Evolutionary conservation across 2,888 invertebrate genomes (phyloP).

Genomic region (Lissonota sp.): DNA sequence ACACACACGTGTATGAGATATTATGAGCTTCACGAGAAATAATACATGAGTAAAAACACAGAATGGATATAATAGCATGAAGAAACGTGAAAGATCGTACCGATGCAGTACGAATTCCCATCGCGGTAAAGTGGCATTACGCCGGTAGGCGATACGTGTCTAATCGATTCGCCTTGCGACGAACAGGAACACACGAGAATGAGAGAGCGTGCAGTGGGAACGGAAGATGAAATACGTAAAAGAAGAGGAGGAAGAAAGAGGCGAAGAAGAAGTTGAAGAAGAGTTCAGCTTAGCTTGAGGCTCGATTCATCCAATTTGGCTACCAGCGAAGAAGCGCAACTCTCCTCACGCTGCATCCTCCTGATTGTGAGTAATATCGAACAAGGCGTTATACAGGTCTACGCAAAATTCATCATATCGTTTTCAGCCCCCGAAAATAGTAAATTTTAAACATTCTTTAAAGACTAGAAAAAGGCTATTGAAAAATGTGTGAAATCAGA

Average conservation of each 20-base stretch:
- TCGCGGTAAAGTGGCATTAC: slow-evolving; percentile 57
- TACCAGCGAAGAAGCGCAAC: slow-evolving; percentile 54
- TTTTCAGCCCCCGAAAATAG: too few species aligned
- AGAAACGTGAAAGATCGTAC: slow-evolving; percentile 54
- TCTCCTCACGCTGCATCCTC: slow-evolving; percentile 45
- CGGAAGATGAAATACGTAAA: slow-evolving; percentile 1
- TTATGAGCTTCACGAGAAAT: slow-evolving; percentile 33
- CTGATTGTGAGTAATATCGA: slow-evolving; percentile 62
- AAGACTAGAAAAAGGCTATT: too few species aligned
- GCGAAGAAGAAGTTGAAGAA: slow-evolving; percentile 38
- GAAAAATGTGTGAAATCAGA: too few species aligned
- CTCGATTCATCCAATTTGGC: slow-evolving; percentile 62
- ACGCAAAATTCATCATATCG: slow-evolving; percentile 20
- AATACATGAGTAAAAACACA: slow-evolving; percentile 33
- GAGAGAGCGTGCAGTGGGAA: slow-evolving; percentile 3
- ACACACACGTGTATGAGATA: slow-evolving; percentile 7
- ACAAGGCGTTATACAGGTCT: slow-evolving; percentile 49
- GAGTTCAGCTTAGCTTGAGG: slow-evolving; percentile 52
- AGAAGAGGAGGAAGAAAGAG: slow-evolving; percentile 39
- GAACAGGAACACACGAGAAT: slow-evolving; percentile 25
- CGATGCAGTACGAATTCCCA: slow-evolving; percentile 29
- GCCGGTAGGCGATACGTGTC: slow-evolving; percentile 62
- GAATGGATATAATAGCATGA: slow-evolving; percentile 18
- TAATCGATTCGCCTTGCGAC: slow-evolving; percentile 61
- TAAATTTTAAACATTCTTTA: too few species aligned